Conservation (phyloP, 2,113 vertebrate genomes). For the Charadrius vociferus region DNA sequence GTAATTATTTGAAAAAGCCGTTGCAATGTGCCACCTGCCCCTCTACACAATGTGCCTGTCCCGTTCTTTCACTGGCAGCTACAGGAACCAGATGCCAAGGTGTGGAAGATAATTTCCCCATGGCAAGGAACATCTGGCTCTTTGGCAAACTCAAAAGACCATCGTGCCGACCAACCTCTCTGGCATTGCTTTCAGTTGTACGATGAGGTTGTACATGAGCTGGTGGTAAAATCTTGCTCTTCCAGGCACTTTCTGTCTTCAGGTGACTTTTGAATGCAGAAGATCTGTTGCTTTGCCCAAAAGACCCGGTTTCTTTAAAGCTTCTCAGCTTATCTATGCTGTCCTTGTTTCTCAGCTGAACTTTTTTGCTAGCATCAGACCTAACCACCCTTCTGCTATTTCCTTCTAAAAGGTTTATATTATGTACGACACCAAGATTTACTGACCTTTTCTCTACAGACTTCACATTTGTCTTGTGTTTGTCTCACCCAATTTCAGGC, state of each 20-base stretch:
- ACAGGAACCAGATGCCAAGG: not conserved
- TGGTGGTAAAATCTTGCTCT: not conserved
- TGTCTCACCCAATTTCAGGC: not conserved
- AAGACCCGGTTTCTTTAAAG: not conserved
- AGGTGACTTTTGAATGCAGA: not conserved
- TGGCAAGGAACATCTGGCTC: slow-evolving; percentile 9
- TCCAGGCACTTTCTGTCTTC: not conserved
- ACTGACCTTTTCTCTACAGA: not conserved
- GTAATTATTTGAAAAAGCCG: not conserved
- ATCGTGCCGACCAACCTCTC: not conserved
- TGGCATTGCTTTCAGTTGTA: not conserved
- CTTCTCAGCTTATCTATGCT: not conserved
- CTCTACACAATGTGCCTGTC: not conserved
- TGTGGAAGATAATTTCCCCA: not conserved
- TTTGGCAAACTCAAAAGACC: not conserved
- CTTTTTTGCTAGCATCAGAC: not conserved
- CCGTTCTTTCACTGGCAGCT: not conserved
- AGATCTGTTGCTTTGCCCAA: not conserved
- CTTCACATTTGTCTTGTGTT: not conserved
- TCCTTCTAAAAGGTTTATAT: not conserved
- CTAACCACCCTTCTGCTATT: not conserved
- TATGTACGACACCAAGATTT: not conserved
- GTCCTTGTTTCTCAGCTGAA: not conserved
- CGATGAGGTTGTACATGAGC: not conserved
- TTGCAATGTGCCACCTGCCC: not conserved